Evolutionary conservation across 2,888 invertebrate species (phyloP).

Genomic region (Cosmia trapezina): DNA sequence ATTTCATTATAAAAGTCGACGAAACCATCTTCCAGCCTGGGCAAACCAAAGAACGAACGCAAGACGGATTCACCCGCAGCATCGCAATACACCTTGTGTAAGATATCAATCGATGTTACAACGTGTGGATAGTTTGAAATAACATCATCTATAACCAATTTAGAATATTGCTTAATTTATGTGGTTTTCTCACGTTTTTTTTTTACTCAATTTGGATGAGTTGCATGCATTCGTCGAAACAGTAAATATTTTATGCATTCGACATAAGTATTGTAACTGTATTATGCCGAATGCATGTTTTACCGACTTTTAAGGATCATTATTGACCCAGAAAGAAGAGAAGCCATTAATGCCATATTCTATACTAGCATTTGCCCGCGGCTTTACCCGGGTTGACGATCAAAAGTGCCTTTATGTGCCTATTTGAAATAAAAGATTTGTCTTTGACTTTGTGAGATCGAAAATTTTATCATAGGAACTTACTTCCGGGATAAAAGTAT

Average conservation of each 20-base stretch:
- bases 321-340: not conserved
- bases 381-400: too few relatives aligned
- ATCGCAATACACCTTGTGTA: slow-evolving; percentile 41
- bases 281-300: slow-evolving; percentile 3
- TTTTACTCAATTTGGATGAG: not conserved
- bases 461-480: not conserved
- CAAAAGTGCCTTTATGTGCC: too few relatives aligned
- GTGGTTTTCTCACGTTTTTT: slow-evolving; percentile 13
- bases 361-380: too few relatives aligned
- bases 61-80: not conserved
- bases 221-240: not conserved
- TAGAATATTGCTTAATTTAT: slow-evolving; percentile 22
- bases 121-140: slow-evolving; percentile 18
- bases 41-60: not conserved
- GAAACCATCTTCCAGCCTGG: not conserved
- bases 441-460: too few relatives aligned
- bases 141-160: slow-evolving; percentile 21
- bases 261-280: slow-evolving; percentile 23
- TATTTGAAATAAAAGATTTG: too few relatives aligned
- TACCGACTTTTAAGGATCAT: not conserved
- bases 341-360: not conserved
- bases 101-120: slow-evolving; percentile 20
- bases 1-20: not conserved
- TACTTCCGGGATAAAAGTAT: too few relatives aligned
- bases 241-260: not conserved